Evolutionary conservation across 2,113 vertebrate genomes (phyloP), one percentile per base, ranked within the genome.

Genomic region (Rhinolophus ferrumequinum): DNA sequence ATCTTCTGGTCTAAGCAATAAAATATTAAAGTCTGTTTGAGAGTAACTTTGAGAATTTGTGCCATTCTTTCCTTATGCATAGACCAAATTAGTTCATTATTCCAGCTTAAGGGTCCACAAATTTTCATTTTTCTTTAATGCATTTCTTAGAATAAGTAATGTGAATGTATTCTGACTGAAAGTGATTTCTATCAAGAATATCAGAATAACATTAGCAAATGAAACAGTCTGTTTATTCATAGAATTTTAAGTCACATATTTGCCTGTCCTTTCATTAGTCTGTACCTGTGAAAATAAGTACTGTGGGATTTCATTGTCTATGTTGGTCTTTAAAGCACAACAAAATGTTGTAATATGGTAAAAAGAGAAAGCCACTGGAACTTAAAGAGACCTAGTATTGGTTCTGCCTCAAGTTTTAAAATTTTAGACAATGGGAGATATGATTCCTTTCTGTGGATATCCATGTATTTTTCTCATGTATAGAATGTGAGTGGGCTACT

Each of bases 81-180:
- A 84, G 35, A 56, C 70, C 15, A 95, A 96, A 97, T 97, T 81
- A 96, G 94, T 90, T 97, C 92, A 97, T 97, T 97, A 97, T 93
- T 96, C 75, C 93, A 93, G 83, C 80, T 97, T 97, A 94, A 92
- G 75, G 54, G 87, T 87, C 70, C 83, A 88, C 89, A 95, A 73
- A 95, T 97, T 96, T 95, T 94, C 94, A 97, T 97, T 96, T 92
- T 92, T 93, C 87, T 97, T 97, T 82, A 96, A 97, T 95, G 83
- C 93, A 93, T 97, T 96, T 97, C 80, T 95, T 81, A 92, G 94
- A 97, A 97, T 96, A 97, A 97, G 95, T 96, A 96, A 97, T 95
- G 89, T 90, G 79, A 95, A 96, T 92, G 18, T 85, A 88, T 97
- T 97, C 96, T 93, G 94, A 97, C 93, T 54, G 14, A 94, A 92